Conservation (phyloP, 2,113 vertebrate genomes). For the Hippocampus guttulatus region DNA sequence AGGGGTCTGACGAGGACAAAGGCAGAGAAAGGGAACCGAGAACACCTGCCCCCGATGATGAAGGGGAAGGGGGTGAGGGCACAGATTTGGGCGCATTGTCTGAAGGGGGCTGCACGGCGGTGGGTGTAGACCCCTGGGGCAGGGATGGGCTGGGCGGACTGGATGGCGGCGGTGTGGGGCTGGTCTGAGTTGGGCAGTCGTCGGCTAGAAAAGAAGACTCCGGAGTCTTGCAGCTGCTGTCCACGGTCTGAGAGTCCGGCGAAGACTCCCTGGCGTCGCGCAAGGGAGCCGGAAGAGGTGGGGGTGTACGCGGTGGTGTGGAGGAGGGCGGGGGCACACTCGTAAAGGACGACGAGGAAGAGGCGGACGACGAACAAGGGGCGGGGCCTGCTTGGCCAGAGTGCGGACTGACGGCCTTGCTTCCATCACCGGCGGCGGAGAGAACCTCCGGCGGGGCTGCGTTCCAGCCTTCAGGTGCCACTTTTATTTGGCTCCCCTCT, state of each 20-base stretch:
- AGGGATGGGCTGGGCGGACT: conserved; percentile 55
- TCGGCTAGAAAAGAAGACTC: conserved; percentile 81
- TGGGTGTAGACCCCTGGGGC: conserved; percentile 49
- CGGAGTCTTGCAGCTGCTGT: conserved; percentile 88
- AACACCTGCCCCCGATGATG: conserved; percentile 52
- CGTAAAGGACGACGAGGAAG: conserved; percentile 63
- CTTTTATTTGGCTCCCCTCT: conserved; percentile 42
- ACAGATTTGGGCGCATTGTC: conserved; percentile 62
- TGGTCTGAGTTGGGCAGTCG: conserved; percentile 63
- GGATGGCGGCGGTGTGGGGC: conserved; percentile 37
- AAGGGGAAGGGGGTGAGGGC: conserved; percentile 67
- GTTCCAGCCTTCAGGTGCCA: conserved; percentile 49
- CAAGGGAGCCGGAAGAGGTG: conserved; percentile 54
- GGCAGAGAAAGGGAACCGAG: conserved; percentile 57
- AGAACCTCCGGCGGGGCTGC: conserved; percentile 49
- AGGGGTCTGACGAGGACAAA: conserved; percentile 62
- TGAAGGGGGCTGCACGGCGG: conserved; percentile 41
- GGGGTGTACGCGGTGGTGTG: conserved; percentile 70
- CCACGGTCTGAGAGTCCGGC: conserved; percentile 87
- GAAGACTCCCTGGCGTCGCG: conserved; percentile 77
- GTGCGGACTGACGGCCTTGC: conserved; percentile 64
- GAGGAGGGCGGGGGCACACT: conserved; percentile 70
- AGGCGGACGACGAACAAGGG: conserved; percentile 72
- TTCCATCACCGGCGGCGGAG: conserved; percentile 34
- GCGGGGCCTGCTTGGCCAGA: conserved; percentile 60